Conservation (phyloP, 2,113 vertebrate species). For the Lophochroa leadbeateri region DNA sequence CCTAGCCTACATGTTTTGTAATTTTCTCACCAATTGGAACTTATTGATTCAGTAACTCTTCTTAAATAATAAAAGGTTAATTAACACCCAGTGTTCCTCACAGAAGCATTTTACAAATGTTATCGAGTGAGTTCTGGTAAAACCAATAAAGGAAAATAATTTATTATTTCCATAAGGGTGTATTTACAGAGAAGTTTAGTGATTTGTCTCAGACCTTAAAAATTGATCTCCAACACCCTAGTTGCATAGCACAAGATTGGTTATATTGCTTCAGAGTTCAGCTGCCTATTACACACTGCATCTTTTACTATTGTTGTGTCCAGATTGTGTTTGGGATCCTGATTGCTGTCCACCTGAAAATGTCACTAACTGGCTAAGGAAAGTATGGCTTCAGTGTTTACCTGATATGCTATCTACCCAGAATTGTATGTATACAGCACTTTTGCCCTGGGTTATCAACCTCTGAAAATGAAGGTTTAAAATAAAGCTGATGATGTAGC, state of each 20-base stretch:
- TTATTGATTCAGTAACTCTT: not conserved
- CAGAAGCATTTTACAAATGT: not conserved
- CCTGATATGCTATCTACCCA: not conserved
- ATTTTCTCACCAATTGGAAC: not conserved
- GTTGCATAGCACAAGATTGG: not conserved
- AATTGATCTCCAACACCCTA: not conserved
- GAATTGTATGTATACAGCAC: not conserved
- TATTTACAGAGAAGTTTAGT: not conserved
- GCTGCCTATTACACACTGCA: not conserved
- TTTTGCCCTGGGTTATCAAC: slow-evolving; percentile 15
- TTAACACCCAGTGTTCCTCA: not conserved
- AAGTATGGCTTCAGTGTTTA: not conserved
- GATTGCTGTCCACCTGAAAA: not conserved
- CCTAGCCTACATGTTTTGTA: not conserved
- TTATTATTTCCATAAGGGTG: not conserved
- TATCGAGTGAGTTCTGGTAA: not conserved
- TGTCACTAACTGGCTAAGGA: not conserved
- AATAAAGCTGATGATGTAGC: slow-evolving; percentile 39
- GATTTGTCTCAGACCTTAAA: not conserved
- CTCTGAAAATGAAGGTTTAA: slow-evolving; percentile 17
- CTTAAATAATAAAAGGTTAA: not conserved
- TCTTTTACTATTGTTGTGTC: not conserved
- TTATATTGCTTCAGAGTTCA: not conserved
- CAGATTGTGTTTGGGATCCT: not conserved
- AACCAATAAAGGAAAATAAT: not conserved